phyloP scores from a whole-genome alignment of 37 sponge, comb jelly and placozoan genomes.

The Trichoplax adhaerens region DNA sequence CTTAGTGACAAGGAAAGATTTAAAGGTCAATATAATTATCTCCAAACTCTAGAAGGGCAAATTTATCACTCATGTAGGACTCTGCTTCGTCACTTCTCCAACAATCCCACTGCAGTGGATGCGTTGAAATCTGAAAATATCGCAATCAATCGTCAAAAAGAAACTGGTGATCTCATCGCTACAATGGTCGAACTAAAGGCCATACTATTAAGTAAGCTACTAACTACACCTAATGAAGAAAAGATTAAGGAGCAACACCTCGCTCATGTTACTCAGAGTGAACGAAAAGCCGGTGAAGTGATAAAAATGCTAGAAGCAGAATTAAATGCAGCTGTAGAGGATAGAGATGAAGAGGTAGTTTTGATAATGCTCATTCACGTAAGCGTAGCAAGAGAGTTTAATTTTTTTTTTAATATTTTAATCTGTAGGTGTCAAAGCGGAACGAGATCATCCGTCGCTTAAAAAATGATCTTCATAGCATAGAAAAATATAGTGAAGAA shows the following conservation, averaged over 20 bases:
- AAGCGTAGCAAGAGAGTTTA: background rate
- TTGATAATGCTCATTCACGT: too few species aligned
- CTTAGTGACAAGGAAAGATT: too few species aligned
- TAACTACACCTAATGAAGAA: conserved; percentile 65
- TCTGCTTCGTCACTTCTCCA: conserved; percentile 39
- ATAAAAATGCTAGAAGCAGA: conserved; percentile 55
- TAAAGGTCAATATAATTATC: conserved; percentile 4
- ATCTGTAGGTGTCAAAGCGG: conserved; percentile 27
- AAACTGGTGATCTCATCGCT: background rate
- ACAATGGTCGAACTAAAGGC: too few species aligned
- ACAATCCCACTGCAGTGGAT: conserved; percentile 30
- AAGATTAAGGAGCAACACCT: conserved; percentile 36
- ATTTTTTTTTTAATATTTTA: too few species aligned
- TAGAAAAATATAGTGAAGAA: conserved; percentile 54
- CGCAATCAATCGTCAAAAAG: conserved; percentile 32
- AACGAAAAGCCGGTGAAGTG: conserved; percentile 20
- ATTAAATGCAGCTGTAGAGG: conserved; percentile 30
- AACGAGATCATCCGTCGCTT: conserved; percentile 31
- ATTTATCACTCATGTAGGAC: conserved; percentile 38
- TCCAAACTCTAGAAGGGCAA: conserved; percentile 10
- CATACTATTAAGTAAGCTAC: conserved; percentile 5
- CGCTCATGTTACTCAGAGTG: conserved; percentile 24
- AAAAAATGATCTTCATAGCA: conserved; percentile 35
- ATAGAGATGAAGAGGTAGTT: conserved; percentile 21
- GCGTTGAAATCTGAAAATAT: conserved; percentile 2